Base-by-base conservation (phyloP, 2,113 vertebrate genomes). In the Neogale vison region DNA sequence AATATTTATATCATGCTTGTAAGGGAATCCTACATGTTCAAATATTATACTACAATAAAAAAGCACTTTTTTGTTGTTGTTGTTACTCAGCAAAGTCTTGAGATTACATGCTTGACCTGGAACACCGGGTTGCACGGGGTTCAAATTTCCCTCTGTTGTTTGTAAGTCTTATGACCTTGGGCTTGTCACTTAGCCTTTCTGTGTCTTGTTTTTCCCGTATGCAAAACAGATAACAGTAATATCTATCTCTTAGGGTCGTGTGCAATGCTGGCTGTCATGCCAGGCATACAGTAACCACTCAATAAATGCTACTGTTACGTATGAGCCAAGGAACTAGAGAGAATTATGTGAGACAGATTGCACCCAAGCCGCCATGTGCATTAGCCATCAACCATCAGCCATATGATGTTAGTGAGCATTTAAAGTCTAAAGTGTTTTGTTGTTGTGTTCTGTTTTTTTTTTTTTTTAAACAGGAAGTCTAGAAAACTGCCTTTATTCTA, bases 401-500 rank as follows among this genome's bases (percentile, higher is more conserved):
- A 0, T 34, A 21, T 24, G 52, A 4, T 24, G 42, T 71, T 50
- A n/a, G 5, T 50, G 39, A 72, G 18, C 24, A 81, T 34, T 12
- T 71, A 15, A 61, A 88, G 39, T 72, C 63, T 72, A 23, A 71
- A 36, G 36, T 9, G 29, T 65, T 31, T 59, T 63, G 10, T 11
- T 65, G 26, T 29, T 65, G 13, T 65, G 4, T 52, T 52, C 15
- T 17, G 50, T 52, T 52, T 13, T 50, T 50, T 6, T 42, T 71
- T 36, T 36, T 71, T 39, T 23, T n/a, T n/a, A n/a, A n/a, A 98
- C 98, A 98, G 98, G 97, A 99, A 98, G 98, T 99, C 98, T 99
- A 99, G 98, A 99, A 99, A 99, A 99, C 98, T 99, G 98, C 99
- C 98, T 99, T 99, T 98, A 98, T 99, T 99, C 98, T 99, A 99